phyloP scores from a whole-genome alignment of 2,113 vertebrate species.

The Rhadina sibilatrix region DNA sequence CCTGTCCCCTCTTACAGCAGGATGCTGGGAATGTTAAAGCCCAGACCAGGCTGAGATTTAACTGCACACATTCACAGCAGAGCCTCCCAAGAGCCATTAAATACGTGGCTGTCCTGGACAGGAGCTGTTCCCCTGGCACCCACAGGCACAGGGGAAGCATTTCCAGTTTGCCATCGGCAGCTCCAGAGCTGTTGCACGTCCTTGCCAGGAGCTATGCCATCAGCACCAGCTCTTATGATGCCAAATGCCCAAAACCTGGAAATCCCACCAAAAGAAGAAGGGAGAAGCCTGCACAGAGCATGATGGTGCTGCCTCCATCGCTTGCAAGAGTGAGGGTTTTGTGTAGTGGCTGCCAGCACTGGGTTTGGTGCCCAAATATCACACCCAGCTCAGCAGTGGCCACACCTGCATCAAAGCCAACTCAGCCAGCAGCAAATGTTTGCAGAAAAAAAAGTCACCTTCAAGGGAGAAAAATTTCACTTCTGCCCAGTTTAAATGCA shows the following conservation, averaged over 20 bases:
- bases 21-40: not conserved
- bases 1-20: not conserved
- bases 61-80: not conserved
- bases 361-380: not conserved
- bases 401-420: not conserved
- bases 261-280: not conserved
- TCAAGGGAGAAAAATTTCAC: not conserved
- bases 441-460: not conserved
- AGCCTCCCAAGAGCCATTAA: not conserved
- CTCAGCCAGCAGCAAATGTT: not conserved
- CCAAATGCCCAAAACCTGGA: not conserved
- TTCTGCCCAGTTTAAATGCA: not conserved
- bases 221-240: not conserved
- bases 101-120: not conserved
- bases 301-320: fast-evolving
- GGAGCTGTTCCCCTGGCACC: not conserved
- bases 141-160: not conserved
- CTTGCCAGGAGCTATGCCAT: not conserved
- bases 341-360: not conserved
- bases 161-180: not conserved
- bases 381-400: not conserved
- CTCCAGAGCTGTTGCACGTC: fast-evolving
- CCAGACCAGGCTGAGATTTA: not conserved
- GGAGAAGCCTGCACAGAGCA: not conserved
- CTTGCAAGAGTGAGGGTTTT: not conserved